A percentile compares a stretch with the other conserved stretches of the same genome.
Conservation (phyloP, 2,113 vertebrate species). For the Nothobranchius kuhntae region DNA sequence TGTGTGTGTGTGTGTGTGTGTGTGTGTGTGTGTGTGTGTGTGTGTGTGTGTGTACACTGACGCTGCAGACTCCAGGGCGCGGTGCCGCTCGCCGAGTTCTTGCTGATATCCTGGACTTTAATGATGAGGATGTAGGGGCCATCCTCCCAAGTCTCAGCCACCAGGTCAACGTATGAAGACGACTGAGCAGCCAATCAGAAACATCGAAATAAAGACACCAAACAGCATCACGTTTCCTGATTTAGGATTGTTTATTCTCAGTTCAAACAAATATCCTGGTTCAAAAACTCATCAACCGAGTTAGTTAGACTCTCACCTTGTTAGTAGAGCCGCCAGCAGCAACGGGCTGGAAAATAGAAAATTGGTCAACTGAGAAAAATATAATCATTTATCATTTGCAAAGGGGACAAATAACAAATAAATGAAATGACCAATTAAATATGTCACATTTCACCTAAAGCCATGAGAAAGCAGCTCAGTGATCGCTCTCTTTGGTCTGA, state of each 20-base stretch:
- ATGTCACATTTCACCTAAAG: too few species aligned
- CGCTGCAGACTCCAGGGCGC: slow-evolving; percentile 44
- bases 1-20: too few species aligned
- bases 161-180: rapidly evolving
- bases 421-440: too few species aligned
- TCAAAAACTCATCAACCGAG: too few species aligned
- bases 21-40: neutral
- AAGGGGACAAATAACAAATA: too few species aligned
- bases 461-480: too few species aligned
- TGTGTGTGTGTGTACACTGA: slow-evolving; percentile 29
- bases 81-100: rapidly evolving
- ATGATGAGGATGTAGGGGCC: slow-evolving; percentile 71
- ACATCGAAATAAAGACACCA: neutral
- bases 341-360: neutral
- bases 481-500: too few species aligned
- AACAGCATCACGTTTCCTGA: neutral
- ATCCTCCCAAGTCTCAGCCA: slow-evolving; percentile 66
- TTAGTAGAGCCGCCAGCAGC: neutral
- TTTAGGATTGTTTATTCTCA: too few species aligned
- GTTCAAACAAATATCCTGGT: too few species aligned
- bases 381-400: neutral
- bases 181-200: neutral
- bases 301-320: neutral
- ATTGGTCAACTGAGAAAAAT: neutral
- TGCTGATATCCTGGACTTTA: slow-evolving; percentile 19